Base-by-base conservation (phyloP, 2,113 vertebrate genomes). In the Hippocampus comes region DNA sequence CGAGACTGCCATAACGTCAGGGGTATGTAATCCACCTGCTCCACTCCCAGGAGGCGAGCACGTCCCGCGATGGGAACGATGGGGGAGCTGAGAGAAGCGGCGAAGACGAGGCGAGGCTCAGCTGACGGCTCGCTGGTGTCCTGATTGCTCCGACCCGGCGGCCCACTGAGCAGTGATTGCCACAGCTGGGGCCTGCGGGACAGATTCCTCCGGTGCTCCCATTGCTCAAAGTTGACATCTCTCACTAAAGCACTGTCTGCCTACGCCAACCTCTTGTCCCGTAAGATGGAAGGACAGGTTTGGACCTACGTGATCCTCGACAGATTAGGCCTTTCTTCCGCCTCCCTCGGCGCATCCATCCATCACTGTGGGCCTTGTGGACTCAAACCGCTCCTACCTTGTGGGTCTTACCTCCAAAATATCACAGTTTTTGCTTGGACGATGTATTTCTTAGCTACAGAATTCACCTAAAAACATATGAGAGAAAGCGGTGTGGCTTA, bases 81-180 rank as follows among this genome's bases (percentile, higher is more conserved):
- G 90, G 84, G 76, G 87, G 86, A 89, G 91, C 82, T 12, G 71
- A 86, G 79, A 77, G 85, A 85, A 49, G 73, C 78, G 51, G 74
- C 73, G 78, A 43, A 71, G 76, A 70, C 51, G 78, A 63, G 71
- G 68, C 64, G 85, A 87, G 91, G 43, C 90, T 92, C 89, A 74
- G 91, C 90, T 92, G 92, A 93, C 90, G 38, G 25, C 80, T 71
- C 74, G 91, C 92, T 87, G 89, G 90, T 92, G 93, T 76, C 80
- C 82, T 89, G 90, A 93, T 94, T 94, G 92, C 93, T 82, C 78
- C 74, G 86, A 82, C 82, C 82, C 90, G 85, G 86, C 83, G 84
- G 90, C 91, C 87, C 87, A 84, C 86, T 91, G 89, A 91, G 87
- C 89, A 86, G 84, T 90, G 90, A 90, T 91, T 91, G 90, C 89